These are phyloP conservation scores for Ictidomys tridecemlineatus DNA, from an alignment of 2,113 vertebrate genomes.

Conservation along the genomic window DNA sequence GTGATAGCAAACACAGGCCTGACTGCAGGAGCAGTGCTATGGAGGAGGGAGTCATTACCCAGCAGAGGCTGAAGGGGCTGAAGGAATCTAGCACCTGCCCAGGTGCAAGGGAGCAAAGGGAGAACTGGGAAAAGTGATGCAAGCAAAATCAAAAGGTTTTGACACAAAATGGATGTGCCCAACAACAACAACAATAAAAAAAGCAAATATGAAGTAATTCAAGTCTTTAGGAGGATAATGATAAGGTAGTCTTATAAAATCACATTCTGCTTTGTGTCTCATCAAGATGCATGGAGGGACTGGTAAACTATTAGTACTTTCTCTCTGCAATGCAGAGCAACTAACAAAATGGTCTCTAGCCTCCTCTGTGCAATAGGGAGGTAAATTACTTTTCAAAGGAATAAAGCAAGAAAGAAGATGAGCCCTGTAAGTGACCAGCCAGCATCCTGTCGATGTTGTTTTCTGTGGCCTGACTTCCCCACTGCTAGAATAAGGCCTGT, in stretches of 20 bases:
- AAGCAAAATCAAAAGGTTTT: neutral
- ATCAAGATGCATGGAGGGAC: neutral
- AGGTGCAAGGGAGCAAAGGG: neutral
- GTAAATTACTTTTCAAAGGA: constrained; percentile 53
- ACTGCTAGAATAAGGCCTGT: neutral
- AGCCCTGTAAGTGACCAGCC: neutral
- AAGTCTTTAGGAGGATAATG: neutral
- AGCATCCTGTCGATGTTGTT: neutral
- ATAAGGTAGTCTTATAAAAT: neutral
- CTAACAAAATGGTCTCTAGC: neutral
- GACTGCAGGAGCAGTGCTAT: neutral
- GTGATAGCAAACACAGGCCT: neutral
- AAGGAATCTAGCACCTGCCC: neutral
- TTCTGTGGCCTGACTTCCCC: neutral
- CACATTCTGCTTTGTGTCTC: constrained; percentile 10
- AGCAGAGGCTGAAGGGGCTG: neutral
- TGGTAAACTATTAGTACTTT: neutral
- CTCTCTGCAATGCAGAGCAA: constrained; percentile 27
- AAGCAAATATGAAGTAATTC: constrained; percentile 40
- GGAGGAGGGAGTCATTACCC: neutral
- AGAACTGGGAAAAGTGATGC: neutral
- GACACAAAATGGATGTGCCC: neutral
- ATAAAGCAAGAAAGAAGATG: constrained; percentile 41
- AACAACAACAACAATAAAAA: neutral
- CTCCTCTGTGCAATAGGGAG: neutral